Evolutionary conservation across 2,888 invertebrate species (phyloP), one percentile per base, ranked within the genome.

Genomic region (Eustalomyia histrio): DNA sequence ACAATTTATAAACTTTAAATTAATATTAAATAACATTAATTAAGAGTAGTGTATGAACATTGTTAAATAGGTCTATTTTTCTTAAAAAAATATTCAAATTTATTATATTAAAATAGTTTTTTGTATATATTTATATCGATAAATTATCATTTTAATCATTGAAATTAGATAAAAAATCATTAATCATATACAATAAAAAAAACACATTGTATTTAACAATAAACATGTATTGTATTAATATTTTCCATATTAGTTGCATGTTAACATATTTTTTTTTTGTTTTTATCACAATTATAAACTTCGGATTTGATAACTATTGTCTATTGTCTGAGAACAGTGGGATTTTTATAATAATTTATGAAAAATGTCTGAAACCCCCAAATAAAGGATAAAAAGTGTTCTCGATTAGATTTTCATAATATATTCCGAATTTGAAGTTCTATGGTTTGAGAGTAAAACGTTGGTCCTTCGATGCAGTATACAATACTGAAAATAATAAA

Each of bases 21-120:
- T 47, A 61, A 63, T 50, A 60, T 64, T 58, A 74, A 16, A 43
- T 16, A 76, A 55, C 4, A 47, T 47, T 53, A 75, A 75, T 35
- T 65, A 35, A 14, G n/a, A 53, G 29, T 60, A 35, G 17, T 10
- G 52, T 52, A 24, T 29, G 52, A 43, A 8, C 35, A 57, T 67
- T 79, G 72, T 79, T 79, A 67, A 67, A 43, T 9, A n/a, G n/a
- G 4, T 29, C 9, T 33, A 29, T 53, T 67, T 61, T 67, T 60
- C 29, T 35, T 17, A 73, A 72, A 73, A 79, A 79, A 79, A 67
- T 67, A 72, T 61, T 61, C 57, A 60, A 47, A 43, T 65, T 53
- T 17, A 67, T 43, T 78, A 65, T 78, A 72, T 55, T 12, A 18
- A 52, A 73, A 10, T 69, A 64, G 47, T 75, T 57, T 53, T 74